Percentiles rank a stretch among this genome's conserved stretches.
Evolutionary conservation across 2,888 invertebrate species (phyloP).

Genomic region (Octodonta nipae): DNA sequence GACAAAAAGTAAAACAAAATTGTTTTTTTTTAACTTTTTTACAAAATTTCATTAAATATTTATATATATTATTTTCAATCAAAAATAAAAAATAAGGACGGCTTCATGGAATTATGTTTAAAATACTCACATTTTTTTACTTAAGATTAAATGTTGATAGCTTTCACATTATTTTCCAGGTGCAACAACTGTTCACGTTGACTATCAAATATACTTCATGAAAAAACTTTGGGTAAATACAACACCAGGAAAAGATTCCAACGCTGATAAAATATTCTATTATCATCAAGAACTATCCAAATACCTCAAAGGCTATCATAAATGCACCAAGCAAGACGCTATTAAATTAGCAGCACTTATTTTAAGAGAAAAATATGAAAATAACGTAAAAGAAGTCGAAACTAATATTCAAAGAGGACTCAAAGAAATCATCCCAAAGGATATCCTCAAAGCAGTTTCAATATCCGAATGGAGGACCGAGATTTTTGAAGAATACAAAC

Average conservation of each 20-base stretch:
- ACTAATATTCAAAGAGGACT: constrained; percentile 32
- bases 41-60: no score
- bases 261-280: constrained; percentile 86
- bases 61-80: no score
- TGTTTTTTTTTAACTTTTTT: no score
- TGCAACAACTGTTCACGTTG: constrained; percentile 50
- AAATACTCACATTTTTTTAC: no score
- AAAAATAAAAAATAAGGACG: no score
- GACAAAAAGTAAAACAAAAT: no score
- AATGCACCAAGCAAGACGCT: constrained; percentile 65
- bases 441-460: constrained; percentile 58
- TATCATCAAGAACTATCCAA: constrained; percentile 88
- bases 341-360: constrained; percentile 68
- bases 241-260: constrained; percentile 67
- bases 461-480: constrained; percentile 71
- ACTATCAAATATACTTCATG: constrained; percentile 92
- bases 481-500: constrained; percentile 50
- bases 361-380: constrained; percentile 62
- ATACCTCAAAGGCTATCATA: constrained; percentile 81
- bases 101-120: no score
- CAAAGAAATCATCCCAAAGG: constrained; percentile 61
- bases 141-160: no score
- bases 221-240: constrained; percentile 89
- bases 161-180: constrained; percentile 35
- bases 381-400: constrained; percentile 44